Conservation (phyloP, 2,797 vertebrate species). For the Microctenopoma stevenorrisi region DNA sequence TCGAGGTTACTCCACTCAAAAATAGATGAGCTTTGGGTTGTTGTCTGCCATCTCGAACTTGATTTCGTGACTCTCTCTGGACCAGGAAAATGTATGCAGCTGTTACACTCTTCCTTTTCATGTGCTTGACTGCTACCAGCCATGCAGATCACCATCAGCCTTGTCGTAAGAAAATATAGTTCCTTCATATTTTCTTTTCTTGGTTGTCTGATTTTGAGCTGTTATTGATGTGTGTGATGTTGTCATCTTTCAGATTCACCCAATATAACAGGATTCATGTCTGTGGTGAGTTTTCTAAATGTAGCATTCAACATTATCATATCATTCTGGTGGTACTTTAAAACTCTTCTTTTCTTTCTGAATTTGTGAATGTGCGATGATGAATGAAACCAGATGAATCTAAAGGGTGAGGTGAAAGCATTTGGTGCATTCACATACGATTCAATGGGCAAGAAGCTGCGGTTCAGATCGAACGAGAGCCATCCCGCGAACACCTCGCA, state of each 20-base stretch:
- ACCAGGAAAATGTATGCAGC: constrained; percentile 69
- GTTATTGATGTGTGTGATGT: background rate
- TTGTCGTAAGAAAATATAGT: constrained; percentile 77
- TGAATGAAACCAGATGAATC: constrained; percentile 53
- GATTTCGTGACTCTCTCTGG: constrained; percentile 33
- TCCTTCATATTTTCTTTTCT: background rate
- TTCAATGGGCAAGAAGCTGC: constrained; percentile 75
- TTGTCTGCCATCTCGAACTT: constrained; percentile 51
- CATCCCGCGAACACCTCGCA: constrained; percentile 60
- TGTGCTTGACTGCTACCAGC: constrained; percentile 72
- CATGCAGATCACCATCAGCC: constrained; percentile 76
- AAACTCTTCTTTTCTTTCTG: constrained; percentile 16
- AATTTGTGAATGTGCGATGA: background rate
- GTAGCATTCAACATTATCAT: background rate
- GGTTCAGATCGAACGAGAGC: constrained; percentile 77
- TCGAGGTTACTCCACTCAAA: constrained; percentile 5
- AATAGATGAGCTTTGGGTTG: constrained; percentile 48
- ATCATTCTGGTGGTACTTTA: background rate
- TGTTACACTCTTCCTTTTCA: constrained; percentile 52
- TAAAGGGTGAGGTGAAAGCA: constrained; percentile 65
- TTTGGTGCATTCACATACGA: constrained; percentile 77
- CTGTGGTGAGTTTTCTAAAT: constrained; percentile 64
- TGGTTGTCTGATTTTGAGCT: background rate
- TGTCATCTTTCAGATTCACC: constrained; percentile 72
- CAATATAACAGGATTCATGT: constrained; percentile 75